Evolutionary conservation across 2,113 vertebrate species (phyloP), one percentile per base, ranked within the genome.

Genomic region (Osmerus eperlanus): DNA sequence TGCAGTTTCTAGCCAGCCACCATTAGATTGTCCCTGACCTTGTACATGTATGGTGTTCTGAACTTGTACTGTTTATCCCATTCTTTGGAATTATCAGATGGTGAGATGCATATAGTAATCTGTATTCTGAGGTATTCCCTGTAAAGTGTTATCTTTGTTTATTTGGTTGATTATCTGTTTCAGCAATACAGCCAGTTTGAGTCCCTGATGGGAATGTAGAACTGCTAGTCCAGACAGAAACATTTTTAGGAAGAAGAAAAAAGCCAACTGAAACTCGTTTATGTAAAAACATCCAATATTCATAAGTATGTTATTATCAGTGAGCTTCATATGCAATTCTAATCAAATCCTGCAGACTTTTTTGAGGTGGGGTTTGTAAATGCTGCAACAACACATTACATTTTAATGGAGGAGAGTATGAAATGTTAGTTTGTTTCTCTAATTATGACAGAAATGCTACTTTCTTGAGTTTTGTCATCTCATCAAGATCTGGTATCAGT

Each of bases 241-340:
- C 83, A 81, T 86, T 88, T 86, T 68, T 56, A 70, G 67, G 75
- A 83, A 81, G 73, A 28, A 28, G 3, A 11, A 67, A 80, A 88
- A 71, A 87, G 86, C 90, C 83, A 91, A 83, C 76, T 80, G 18
- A 53, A 59, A 8, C 76, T 70, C 76, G 69, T 77, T 86, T 83
- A 72, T 71, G 77, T 73, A 76, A 83, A 66, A 88, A 89, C 81
- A 88, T 80, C 56, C 65, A 79, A 85, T 90, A 85, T 89, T 87
- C 83, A 81, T 86, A 83, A 76, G 77, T 82, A 77, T 83, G 70
- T 73, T 81, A 85, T 88, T 87, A 84, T 80, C 81, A 79, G 82
- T 75, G 76, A 75, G 71, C 76, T 83, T 85, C 59, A 89, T 90
- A 85, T 87, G 86, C 88, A 90, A 90, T 86, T 87, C 73, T 85